These are phyloP conservation scores for Columba guinea DNA, from an alignment of 2,797 vertebrate species.

Conservation along the genomic window DNA sequence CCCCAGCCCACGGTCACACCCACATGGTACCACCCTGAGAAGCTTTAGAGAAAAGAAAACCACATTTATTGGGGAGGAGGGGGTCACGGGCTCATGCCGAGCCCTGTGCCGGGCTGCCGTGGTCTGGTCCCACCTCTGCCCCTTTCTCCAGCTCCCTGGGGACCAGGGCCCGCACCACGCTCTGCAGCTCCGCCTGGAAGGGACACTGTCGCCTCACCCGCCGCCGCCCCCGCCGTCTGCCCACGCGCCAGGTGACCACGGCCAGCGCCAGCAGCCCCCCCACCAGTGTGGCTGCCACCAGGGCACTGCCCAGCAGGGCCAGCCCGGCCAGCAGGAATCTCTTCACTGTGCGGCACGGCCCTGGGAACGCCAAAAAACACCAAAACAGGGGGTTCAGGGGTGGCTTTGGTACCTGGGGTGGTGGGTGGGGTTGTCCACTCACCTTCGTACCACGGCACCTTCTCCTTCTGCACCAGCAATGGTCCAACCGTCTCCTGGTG, in stretches of 20 bases:
- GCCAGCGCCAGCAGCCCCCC: neutral
- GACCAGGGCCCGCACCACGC: neutral
- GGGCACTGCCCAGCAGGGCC: neutral
- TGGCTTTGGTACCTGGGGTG: neutral
- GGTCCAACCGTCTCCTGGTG: neutral
- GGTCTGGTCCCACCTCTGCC: neutral
- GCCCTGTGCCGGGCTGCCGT: neutral
- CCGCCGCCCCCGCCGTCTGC: rapidly evolving
- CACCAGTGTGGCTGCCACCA: neutral
- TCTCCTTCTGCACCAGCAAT: neutral
- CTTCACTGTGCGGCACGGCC: rapidly evolving
- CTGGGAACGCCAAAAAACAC: neutral
- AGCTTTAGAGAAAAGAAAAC: neutral
- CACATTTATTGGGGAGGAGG: neutral
- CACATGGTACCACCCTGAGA: rapidly evolving
- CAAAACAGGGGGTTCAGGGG: neutral
- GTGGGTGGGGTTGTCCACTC: neutral
- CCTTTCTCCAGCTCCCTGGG: neutral
- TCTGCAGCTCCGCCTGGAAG: slow-evolving; percentile 31
- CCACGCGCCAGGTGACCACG: rapidly evolving
- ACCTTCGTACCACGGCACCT: slow-evolving; percentile 19
- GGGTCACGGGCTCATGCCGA: rapidly evolving
- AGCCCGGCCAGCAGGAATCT: neutral
- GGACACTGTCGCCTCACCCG: neutral
- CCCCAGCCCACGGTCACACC: neutral